phyloP scores from a whole-genome alignment of 2,797 vertebrate genomes.

The Miichthys miiuy region DNA sequence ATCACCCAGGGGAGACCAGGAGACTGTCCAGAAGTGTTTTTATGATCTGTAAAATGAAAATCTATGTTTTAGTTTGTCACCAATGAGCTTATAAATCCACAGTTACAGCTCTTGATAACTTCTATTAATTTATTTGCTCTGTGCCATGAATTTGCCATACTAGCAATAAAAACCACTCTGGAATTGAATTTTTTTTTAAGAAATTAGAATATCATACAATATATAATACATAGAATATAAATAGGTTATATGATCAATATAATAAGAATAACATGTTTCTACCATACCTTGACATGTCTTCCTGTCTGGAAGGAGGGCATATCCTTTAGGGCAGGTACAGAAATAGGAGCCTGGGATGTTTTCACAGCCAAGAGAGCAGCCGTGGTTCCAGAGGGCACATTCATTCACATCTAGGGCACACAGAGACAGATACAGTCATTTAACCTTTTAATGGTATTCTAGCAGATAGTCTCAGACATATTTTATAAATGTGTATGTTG shows the following conservation, averaged over 20 bases:
- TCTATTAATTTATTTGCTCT: not conserved
- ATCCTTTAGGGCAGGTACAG: slow-evolving; percentile 92
- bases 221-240: not conserved
- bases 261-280: not conserved
- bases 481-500: not conserved
- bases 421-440: not conserved
- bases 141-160: not conserved
- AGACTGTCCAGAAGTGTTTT: not conserved
- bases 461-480: not conserved
- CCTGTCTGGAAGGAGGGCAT: slow-evolving; percentile 90
- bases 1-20: not conserved
- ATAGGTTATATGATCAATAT: not conserved
- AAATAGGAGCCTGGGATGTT: slow-evolving; percentile 95
- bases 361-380: slow-evolving; percentile 95
- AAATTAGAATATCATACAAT: not conserved
- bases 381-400: slow-evolving; percentile 93
- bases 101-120: not conserved
- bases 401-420: slow-evolving; percentile 91
- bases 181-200: not conserved
- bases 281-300: slow-evolving; percentile 90
- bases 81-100: not conserved
- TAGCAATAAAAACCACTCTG: not conserved
- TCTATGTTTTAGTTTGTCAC: not conserved
- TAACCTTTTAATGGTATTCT: not conserved
- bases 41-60: not conserved